A percentile compares a stretch with the other conserved stretches of the same genome.
Evolutionary conservation across 2,888 invertebrate genomes (phyloP).

Genomic region (Acanthococcus lagerstroemiae): DNA sequence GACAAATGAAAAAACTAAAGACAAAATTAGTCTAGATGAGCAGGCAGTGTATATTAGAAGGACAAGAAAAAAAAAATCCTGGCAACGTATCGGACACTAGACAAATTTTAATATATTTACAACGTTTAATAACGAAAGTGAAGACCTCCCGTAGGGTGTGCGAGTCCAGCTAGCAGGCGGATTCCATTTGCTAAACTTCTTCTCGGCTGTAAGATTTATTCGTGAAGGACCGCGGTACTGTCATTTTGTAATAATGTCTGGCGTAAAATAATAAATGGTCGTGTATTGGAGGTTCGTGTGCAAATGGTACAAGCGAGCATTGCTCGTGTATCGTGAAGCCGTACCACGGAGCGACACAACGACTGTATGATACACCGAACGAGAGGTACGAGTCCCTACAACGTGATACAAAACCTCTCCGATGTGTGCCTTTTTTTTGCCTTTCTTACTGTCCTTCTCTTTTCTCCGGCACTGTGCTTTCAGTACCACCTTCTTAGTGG

Average conservation of each 20-base stretch:
- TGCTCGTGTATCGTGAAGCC: slow-evolving; percentile 4
- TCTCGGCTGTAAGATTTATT: slow-evolving; percentile 14
- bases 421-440: too few species aligned
- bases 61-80: too few species aligned
- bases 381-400: too few species aligned
- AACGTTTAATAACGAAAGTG: slow-evolving; percentile 19
- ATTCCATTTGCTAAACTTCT: slow-evolving; percentile 21
- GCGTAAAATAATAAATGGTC: slow-evolving; percentile 22
- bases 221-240: slow-evolving; percentile 4
- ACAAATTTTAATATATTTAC: slow-evolving; percentile 23
- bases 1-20: too few species aligned
- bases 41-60: too few species aligned
- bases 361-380: too few species aligned
- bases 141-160: slow-evolving; percentile 18
- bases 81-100: slow-evolving; percentile 1
- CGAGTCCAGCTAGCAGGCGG: slow-evolving; percentile 5
- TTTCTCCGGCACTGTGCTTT: too few species aligned
- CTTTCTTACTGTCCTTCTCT: too few species aligned
- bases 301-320: slow-evolving; percentile 8
- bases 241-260: slow-evolving; percentile 24
- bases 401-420: too few species aligned
- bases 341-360: too few species aligned
- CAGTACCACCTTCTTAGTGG: too few species aligned
- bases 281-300: slow-evolving; percentile 14
- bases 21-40: too few species aligned